Conservation (phyloP, 2,888 invertebrate species). For the Leptinotarsa juncta region DNA sequence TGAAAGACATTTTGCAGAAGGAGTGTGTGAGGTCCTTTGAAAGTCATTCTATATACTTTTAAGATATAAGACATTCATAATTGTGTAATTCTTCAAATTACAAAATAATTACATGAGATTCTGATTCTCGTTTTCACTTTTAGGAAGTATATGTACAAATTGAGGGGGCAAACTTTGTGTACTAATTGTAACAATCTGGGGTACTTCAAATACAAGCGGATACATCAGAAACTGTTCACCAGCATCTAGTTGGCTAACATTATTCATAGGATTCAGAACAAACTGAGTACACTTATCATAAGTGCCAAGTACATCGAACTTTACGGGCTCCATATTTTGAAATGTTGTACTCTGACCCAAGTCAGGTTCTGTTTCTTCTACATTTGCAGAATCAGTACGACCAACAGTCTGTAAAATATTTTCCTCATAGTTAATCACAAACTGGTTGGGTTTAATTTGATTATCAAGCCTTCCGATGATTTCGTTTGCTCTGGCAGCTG, state of each 20-base stretch:
- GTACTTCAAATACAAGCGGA: conserved; percentile 61
- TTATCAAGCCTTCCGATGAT: conserved; percentile 38
- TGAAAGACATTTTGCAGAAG: no score
- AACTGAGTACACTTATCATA: conserved; percentile 55
- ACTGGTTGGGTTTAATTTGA: conserved; percentile 28
- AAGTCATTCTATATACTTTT: no score
- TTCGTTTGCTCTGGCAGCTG: conserved; percentile 47
- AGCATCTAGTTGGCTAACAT: conserved; percentile 51
- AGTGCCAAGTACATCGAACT: conserved; percentile 51
- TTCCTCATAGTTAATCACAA: conserved; percentile 29
- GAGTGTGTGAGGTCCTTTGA: no score
- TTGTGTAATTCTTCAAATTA: neutral
- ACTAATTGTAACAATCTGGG: conserved; percentile 58
- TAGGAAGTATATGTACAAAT: conserved; percentile 57
- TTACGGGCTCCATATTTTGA: conserved; percentile 55
- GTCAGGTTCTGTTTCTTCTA: conserved; percentile 35
- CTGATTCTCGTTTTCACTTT: conserved; percentile 37
- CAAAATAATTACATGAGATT: conserved; percentile 31
- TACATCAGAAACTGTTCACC: conserved; percentile 60
- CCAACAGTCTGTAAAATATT: conserved; percentile 20
- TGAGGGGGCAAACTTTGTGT: conserved; percentile 56
- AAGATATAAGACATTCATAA: no score
- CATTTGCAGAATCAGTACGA: conserved; percentile 27
- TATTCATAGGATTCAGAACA: conserved; percentile 53
- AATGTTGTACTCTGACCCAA: conserved; percentile 52